These are phyloP conservation scores for Artibeus lituratus DNA, from an alignment of 2,797 vertebrate species.

Conservation along the genomic window DNA sequence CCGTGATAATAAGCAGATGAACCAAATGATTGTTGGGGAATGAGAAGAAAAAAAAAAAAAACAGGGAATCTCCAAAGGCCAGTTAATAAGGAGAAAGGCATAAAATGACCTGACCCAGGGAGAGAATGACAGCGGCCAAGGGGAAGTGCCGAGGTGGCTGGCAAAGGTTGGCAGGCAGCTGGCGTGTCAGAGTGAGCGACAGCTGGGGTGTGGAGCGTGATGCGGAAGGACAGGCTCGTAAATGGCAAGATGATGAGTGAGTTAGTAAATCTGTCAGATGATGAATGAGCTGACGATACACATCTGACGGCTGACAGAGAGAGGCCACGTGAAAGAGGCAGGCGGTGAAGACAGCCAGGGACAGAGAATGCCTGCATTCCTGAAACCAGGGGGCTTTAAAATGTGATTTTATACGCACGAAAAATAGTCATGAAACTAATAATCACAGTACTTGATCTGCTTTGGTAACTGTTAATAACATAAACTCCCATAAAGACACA, in stretches of 20 bases:
- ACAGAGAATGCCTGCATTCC: background rate
- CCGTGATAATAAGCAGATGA: background rate
- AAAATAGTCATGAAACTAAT: background rate
- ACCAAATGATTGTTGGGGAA: background rate
- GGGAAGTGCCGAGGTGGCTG: background rate
- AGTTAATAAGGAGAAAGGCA: background rate
- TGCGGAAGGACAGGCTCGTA: background rate
- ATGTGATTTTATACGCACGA: background rate
- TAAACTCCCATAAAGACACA: background rate
- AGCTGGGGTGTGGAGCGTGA: background rate
- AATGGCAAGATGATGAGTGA: slow-evolving; percentile 1
- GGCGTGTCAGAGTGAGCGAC: background rate
- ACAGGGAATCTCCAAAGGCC: background rate
- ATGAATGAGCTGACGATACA: background rate
- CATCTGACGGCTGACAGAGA: background rate
- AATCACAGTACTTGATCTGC: background rate
- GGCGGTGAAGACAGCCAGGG: background rate
- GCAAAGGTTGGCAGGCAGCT: background rate
- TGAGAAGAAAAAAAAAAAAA: background rate
- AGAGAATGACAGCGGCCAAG: background rate
- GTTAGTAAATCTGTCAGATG: slow-evolving; percentile 16
- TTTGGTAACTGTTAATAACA: background rate
- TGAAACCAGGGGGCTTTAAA: background rate
- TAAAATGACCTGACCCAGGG: background rate
- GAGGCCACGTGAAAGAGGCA: background rate